Percentiles rank a stretch among this genome's conserved stretches.
These are phyloP conservation scores for Catalaphyllia jardinei DNA, from an alignment of 64 coral and sea anemone genomes.

Conservation along the genomic window DNA sequence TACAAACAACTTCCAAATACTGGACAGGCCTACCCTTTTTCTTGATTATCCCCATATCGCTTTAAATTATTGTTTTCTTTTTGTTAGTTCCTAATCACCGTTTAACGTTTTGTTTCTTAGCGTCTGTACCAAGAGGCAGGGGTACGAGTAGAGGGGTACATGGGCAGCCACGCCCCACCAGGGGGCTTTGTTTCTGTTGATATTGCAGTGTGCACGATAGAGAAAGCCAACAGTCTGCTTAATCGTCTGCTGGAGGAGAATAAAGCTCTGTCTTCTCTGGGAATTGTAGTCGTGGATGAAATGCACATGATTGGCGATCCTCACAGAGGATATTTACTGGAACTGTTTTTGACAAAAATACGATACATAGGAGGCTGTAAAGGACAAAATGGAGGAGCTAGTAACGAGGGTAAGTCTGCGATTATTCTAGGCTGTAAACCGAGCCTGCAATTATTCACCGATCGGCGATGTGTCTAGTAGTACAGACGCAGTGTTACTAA, in stretches of 20 bases:
- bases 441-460: neutral
- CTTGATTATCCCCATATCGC: too few relatives aligned
- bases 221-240: constrained; percentile 96
- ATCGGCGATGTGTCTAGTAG: too few relatives aligned
- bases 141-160: constrained; percentile 90
- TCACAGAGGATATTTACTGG: constrained; percentile 84
- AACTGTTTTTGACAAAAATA: constrained; percentile 94
- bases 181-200: constrained; percentile 81
- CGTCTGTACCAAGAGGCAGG: constrained; percentile 89
- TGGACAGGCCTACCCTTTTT: too few relatives aligned
- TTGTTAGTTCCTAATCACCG: too few relatives aligned
- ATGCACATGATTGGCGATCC: constrained; percentile 95
- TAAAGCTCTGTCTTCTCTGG: constrained; percentile 69
- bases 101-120: constrained; percentile 39
- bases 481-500: too few relatives aligned
- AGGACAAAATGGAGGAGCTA: neutral
- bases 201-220: constrained; percentile 96
- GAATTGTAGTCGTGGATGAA: constrained; percentile 92
- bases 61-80: too few relatives aligned
- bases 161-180: constrained; percentile 84
- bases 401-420: constrained; percentile 18
- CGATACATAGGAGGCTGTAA: constrained; percentile 58
- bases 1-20: too few relatives aligned
- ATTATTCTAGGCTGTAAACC: too few relatives aligned
- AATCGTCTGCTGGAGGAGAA: constrained; percentile 92